Conservation (phyloP, 2,797 vertebrate species). For the Poecilia wingei region DNA sequence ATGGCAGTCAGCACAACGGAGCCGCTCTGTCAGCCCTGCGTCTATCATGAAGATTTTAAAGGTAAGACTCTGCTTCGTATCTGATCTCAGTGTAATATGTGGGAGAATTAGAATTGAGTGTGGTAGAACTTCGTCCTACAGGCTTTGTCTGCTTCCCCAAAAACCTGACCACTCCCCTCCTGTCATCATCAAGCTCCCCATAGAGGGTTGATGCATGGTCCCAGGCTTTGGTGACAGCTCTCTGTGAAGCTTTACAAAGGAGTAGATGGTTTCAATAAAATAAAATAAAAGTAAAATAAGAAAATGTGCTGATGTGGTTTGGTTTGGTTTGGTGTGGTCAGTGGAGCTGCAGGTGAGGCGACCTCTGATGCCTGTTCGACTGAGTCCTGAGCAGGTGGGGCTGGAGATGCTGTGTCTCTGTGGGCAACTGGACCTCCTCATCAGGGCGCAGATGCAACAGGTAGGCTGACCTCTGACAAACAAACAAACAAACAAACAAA, state of each 20-base stretch:
- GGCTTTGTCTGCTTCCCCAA: conserved; percentile 12
- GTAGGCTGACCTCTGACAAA: conserved; percentile 40
- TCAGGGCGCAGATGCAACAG: conserved; percentile 85
- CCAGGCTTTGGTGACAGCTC: background rate
- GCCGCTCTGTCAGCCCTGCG: conserved; percentile 79
- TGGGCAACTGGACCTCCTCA: conserved; percentile 84
- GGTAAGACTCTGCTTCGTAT: conserved; percentile 65
- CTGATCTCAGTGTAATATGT: background rate
- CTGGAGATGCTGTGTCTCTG: conserved; percentile 86
- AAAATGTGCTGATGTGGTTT: background rate
- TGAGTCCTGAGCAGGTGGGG: conserved; percentile 84
- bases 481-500: background rate
- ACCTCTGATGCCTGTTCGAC: conserved; percentile 80
- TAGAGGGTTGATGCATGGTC: background rate
- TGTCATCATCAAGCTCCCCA: conserved; percentile 4
- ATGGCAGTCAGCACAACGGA: conserved; percentile 81
- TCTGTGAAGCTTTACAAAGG: background rate
- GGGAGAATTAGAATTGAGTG: background rate
- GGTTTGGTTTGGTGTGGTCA: conserved; percentile 49
- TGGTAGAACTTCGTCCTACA: background rate
- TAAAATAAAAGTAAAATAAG: background rate
- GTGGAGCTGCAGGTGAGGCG: conserved; percentile 84
- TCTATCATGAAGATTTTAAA: conserved; percentile 79
- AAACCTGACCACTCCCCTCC: conserved; percentile 46
- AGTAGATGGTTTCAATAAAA: background rate